Evolutionary conservation across 1,140 invertebrate species (phyloP).

Genomic region (Coenobita brevimanus): DNA sequence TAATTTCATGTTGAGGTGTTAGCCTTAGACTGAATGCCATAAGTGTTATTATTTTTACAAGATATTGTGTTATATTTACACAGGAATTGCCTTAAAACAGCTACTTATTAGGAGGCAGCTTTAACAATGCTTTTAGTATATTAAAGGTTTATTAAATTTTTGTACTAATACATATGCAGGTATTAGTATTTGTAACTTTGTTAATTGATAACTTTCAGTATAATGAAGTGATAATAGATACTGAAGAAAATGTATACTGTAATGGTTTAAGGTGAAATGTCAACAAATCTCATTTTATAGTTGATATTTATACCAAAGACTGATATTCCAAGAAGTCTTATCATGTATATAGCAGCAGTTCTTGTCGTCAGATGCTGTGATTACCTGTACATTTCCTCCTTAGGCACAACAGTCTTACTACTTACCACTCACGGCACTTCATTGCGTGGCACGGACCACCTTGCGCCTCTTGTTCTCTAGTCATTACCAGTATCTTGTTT

Average conservation of each 20-base stretch:
- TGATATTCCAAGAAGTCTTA: conserved; percentile 34
- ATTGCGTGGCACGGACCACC: not conserved
- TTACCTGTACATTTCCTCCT: too few relatives aligned
- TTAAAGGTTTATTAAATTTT: conserved; percentile 1
- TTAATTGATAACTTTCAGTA: not conserved
- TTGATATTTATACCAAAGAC: conserved; percentile 58
- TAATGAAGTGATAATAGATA: not conserved
- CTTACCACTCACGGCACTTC: conserved; percentile 21
- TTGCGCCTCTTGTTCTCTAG: conserved; percentile 31
- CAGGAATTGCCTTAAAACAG: conserved; percentile 50
- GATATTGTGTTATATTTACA: conserved; percentile 9
- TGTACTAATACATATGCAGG: not conserved
- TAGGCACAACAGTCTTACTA: not conserved
- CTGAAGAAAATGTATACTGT: not conserved
- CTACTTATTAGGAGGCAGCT: conserved; percentile 49
- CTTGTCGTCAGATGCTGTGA: too few relatives aligned
- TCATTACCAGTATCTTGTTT: conserved; percentile 40
- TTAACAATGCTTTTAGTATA: conserved; percentile 13
- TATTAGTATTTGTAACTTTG: conserved; percentile 10
- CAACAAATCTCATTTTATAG: conserved; percentile 31
- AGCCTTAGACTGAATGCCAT: conserved; percentile 12
- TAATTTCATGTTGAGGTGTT: conserved; percentile 8
- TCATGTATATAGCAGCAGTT: conserved; percentile 3
- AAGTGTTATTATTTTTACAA: conserved; percentile 25
- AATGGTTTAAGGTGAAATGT: not conserved